These are phyloP conservation scores for Cheilosia vulpina DNA, from an alignment of 2,888 invertebrate species.

Conservation along the genomic window DNA sequence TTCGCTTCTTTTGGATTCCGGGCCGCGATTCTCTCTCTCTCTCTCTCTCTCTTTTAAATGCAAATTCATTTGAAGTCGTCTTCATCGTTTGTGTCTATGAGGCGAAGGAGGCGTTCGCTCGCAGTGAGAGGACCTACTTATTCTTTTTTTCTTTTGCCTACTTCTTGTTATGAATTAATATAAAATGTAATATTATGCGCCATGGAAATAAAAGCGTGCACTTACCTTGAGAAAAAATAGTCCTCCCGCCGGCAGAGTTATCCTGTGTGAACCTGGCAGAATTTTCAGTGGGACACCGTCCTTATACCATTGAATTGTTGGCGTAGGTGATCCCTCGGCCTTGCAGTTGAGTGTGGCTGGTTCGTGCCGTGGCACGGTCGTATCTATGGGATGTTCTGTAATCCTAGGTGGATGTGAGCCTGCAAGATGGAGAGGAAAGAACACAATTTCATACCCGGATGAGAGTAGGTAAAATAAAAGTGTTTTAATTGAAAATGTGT, in stretches of 20 bases:
- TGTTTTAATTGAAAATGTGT: conserved; percentile 73
- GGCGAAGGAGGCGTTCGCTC: neutral
- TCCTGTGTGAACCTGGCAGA: conserved; percentile 88
- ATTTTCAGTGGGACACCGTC: conserved; percentile 86
- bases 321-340: conserved; percentile 92
- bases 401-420: conserved; percentile 90
- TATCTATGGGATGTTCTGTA: conserved; percentile 95
- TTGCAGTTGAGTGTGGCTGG: conserved; percentile 96
- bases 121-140: neutral
- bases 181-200: conserved; percentile 66
- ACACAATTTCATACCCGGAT: conserved; percentile 50
- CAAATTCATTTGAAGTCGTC: conserved; percentile 56
- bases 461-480: conserved; percentile 61
- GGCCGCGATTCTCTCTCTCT: neutral
- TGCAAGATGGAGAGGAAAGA: conserved; percentile 76
- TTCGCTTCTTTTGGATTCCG: conserved; percentile 47
- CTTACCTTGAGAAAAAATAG: conserved; percentile 90
- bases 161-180: conserved; percentile 67
- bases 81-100: conserved; percentile 1
- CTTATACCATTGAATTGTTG: conserved; percentile 93
- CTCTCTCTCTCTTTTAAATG: conserved; percentile 48
- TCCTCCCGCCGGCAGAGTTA: conserved; percentile 90
- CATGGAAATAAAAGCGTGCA: conserved; percentile 32
- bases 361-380: conserved; percentile 94
- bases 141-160: conserved; percentile 18